Conservation (phyloP, 1,140 invertebrate genomes). For the Eciton burchellii region DNA sequence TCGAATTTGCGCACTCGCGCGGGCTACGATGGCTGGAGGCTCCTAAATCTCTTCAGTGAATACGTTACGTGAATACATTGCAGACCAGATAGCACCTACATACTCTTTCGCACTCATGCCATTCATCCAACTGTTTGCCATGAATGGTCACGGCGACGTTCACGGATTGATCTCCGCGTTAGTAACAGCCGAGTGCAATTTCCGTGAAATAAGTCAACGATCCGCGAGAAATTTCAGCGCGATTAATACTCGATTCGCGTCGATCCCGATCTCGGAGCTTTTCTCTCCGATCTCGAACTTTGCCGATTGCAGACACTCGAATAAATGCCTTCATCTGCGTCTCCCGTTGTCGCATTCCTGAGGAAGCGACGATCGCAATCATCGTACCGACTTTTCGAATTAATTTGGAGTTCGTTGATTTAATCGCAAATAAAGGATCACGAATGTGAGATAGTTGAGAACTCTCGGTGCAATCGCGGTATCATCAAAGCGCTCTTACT, state of each 20-base stretch:
- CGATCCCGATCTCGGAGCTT: not conserved
- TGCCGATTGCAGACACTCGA: not conserved
- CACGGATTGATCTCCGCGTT: constrained; percentile 1
- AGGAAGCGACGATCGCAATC: not conserved
- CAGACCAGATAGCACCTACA: constrained; percentile 10
- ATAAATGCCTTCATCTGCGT: not conserved
- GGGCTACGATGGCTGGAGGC: not conserved
- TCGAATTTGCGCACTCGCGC: constrained; percentile 10
- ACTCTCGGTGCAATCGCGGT: constrained; percentile 8
- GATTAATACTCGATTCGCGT: not conserved
- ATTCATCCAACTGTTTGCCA: not conserved
- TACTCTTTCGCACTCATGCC: not conserved
- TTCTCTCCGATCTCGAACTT: not conserved
- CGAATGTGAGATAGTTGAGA: not conserved
- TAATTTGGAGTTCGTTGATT: not conserved
- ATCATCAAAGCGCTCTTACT: not conserved
- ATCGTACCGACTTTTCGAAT: not conserved
- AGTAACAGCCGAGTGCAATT: constrained; percentile 2
- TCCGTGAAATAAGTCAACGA: not conserved
- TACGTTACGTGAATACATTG: constrained; percentile 7
- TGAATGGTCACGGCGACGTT: constrained; percentile 7
- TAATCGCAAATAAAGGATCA: not conserved
- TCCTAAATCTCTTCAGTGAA: constrained; percentile 34
- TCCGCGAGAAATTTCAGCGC: not conserved
- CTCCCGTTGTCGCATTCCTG: not conserved